Conservation (phyloP, 2,888 invertebrate species). For the Choreutis nemorana region DNA sequence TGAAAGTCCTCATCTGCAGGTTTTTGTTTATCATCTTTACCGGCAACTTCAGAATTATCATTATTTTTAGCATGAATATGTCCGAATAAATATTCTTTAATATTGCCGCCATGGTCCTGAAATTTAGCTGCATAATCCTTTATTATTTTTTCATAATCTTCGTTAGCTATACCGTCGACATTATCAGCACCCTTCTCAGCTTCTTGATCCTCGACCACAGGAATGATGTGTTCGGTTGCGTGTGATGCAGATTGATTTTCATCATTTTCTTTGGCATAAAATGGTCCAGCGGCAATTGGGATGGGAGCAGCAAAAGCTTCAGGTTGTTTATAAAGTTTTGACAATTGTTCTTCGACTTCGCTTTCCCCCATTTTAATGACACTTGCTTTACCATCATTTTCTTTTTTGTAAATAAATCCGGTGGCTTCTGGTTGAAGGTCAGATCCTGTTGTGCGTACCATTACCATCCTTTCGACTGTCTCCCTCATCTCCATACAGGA, state of each 20-base stretch:
- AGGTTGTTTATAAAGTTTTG: slow-evolving; percentile 38
- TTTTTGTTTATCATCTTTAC: slow-evolving; percentile 55
- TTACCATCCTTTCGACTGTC: slow-evolving; percentile 59
- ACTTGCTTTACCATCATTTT: slow-evolving; percentile 49
- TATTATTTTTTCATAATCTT: slow-evolving; percentile 38
- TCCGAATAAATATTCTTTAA: slow-evolving; percentile 39
- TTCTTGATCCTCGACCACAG: slow-evolving; percentile 39
- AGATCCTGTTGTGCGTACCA: slow-evolving; percentile 62
- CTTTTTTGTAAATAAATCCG: slow-evolving; percentile 64
- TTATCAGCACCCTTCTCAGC: slow-evolving; percentile 22
- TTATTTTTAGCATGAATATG: slow-evolving; percentile 32
- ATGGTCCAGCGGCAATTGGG: slow-evolving; percentile 28
- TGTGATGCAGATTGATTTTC: slow-evolving; percentile 32
- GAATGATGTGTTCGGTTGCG: slow-evolving; percentile 31
- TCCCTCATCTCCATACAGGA: slow-evolving; percentile 54
- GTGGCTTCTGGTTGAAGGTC: slow-evolving; percentile 69
- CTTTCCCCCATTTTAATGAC: slow-evolving; percentile 53
- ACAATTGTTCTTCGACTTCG: slow-evolving; percentile 49
- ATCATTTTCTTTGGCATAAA: slow-evolving; percentile 28
- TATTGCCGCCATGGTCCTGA: slow-evolving; percentile 35
- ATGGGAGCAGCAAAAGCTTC: slow-evolving; percentile 35
- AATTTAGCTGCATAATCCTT: slow-evolving; percentile 33
- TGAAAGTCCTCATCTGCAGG: slow-evolving; percentile 63
- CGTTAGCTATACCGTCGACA: slow-evolving; percentile 35
- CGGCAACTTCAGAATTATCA: slow-evolving; percentile 32